Percentiles rank a stretch among this genome's conserved stretches.
Evolutionary conservation across 23 tunicate genomes (phyloP).

Genomic region (Clavelina lepadiformis): DNA sequence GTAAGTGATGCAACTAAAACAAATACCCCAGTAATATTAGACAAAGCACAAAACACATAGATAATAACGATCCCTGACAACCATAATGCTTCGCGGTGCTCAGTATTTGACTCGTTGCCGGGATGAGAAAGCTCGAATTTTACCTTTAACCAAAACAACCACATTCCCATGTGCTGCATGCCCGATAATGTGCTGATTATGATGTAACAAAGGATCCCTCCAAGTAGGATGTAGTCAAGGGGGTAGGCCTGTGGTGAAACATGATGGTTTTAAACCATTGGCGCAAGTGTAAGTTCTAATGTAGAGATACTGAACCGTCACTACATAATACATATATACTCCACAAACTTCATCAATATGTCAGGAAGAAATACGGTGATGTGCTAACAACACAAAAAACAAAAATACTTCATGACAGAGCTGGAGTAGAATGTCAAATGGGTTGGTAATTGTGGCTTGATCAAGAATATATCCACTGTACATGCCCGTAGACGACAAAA

Average conservation of each 20-base stretch:
- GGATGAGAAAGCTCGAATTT: neutral
- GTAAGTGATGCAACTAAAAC: constrained; percentile 21
- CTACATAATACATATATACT: neutral
- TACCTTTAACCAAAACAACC: constrained; percentile 41
- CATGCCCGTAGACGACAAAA: constrained; percentile 26
- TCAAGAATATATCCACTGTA: constrained; percentile 26
- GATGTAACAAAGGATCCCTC: constrained; percentile 12
- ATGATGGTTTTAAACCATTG: neutral
- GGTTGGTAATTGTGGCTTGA: constrained; percentile 9
- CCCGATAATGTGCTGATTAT: constrained; percentile 28
- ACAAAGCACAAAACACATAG: too few species aligned
- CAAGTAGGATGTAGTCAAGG: constrained; percentile 25
- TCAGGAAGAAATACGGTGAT: neutral
- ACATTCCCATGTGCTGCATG: constrained; percentile 52
- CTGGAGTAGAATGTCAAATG: constrained; percentile 14
- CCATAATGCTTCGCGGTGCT: too few species aligned
- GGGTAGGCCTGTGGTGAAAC: constrained; percentile 18
- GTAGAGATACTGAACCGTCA: neutral
- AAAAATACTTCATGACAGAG: constrained; percentile 7
- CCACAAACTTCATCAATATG: neutral
- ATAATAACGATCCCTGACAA: too few species aligned
- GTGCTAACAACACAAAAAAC: neutral
- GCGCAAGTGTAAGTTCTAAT: neutral
- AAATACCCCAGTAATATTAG: neutral
- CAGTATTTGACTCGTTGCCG: too few species aligned